Evolutionary conservation across 2,888 invertebrate species (phyloP), one percentile per base, ranked within the genome.

Genomic region (Acrobasis suavella): DNA sequence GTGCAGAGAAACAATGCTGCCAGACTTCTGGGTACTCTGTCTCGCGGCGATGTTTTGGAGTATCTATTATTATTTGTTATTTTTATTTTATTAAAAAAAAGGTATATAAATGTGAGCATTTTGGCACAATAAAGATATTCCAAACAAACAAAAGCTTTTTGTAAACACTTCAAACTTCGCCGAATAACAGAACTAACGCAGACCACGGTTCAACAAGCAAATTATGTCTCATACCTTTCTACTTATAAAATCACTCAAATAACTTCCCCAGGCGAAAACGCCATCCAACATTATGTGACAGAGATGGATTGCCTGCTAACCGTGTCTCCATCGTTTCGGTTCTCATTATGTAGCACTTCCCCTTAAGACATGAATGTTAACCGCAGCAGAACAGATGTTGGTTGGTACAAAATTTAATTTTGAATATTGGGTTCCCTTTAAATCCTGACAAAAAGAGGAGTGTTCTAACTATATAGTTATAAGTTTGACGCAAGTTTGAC

Each of bases 291-390:
- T 62, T 69, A 62, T 64, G 71, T 71, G 78, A 77, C 77, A 74
- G 67, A 73, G 85, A 86, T 82, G 74, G 75, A 87, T 81, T 82
- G 66, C 67, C 74, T 73, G 77, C 77, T 87, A 86, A 86, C 81
- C 77, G 77, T 78, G 82, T 82, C 85, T 85, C 83, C 81, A 82
- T 83, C 82, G 78, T 78, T 81, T 85, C 82, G 75, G 72, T 73
- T 83, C 83, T 81, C 80, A 85, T 87, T 87, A 85, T 81, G 50
- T 55, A 62, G 62, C 46, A 55, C 62, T 55, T 55, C 55, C 62
- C 62, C 54, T 62, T 49, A 62, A 37, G 49, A 55, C 55, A 49
- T 55, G 55, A 55, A 62, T 62, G 62, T 62, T 62, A 62, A 54
- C 62, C 55, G 62, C 62, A 62, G 32, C 37, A 22, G 49, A 56